A percentile compares a stretch with the other conserved stretches of the same genome.
phyloP scores from a whole-genome alignment of 2,797 vertebrate species.

The Xiphophorus birchmanni region DNA sequence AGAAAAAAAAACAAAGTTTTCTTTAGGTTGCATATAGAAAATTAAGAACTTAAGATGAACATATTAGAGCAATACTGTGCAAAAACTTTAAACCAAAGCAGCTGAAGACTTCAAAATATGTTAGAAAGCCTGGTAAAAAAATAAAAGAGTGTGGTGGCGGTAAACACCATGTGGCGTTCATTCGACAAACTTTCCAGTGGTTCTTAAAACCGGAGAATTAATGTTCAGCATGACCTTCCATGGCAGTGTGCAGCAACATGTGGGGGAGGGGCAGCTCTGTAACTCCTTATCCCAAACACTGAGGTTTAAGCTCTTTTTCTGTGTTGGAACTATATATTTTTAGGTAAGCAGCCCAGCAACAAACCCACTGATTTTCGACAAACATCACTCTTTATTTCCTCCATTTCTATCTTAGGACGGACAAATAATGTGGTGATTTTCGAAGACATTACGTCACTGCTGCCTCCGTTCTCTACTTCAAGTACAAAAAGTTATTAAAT shows the following conservation, averaged over 20 bases:
- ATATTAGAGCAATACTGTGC: not conserved
- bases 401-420: not conserved
- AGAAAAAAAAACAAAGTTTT: not conserved
- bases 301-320: not conserved
- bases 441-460: conserved; percentile 4
- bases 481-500: conserved; percentile 17
- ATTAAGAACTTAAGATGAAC: not conserved
- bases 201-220: not conserved
- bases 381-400: not conserved
- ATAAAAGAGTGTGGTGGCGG: not conserved
- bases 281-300: not conserved
- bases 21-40: not conserved
- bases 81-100: not conserved
- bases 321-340: not conserved
- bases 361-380: not conserved
- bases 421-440: not conserved
- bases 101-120: not conserved
- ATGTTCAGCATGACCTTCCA: not conserved
- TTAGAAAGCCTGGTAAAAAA: not conserved
- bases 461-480: conserved; percentile 4
- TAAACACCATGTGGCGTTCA: not conserved
- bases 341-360: not conserved
- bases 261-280: not conserved
- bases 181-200: not conserved
- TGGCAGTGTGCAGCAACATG: not conserved